phyloP scores from a whole-genome alignment of 2,113 vertebrate genomes.

The Setophaga kirtlandii region DNA sequence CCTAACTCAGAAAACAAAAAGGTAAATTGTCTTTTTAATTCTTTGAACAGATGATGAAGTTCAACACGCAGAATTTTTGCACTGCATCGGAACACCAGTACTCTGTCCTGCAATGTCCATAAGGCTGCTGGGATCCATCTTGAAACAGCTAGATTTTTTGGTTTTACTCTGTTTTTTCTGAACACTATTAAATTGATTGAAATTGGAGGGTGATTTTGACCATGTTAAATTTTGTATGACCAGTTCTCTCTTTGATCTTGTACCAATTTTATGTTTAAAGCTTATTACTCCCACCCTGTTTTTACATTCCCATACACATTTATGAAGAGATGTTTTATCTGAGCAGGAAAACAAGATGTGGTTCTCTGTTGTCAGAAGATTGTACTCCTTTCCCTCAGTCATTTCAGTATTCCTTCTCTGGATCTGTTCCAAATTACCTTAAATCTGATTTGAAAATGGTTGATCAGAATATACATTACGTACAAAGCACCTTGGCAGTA shows the following conservation, averaged over 20 bases:
- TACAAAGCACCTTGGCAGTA: background rate
- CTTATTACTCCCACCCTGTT: background rate
- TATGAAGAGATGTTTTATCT: background rate
- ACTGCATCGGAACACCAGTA: background rate
- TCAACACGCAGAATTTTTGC: background rate
- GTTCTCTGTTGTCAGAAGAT: background rate
- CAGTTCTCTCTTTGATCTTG: background rate
- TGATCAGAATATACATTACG: background rate
- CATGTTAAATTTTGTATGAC: background rate
- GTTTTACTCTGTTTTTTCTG: background rate
- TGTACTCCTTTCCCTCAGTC: background rate
- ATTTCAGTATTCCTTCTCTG: background rate
- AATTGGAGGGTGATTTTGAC: background rate
- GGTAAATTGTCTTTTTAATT: background rate
- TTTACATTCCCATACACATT: background rate
- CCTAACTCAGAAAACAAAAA: background rate
- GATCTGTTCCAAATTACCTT: background rate
- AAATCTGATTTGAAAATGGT: background rate
- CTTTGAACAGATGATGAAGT: background rate
- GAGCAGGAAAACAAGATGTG: background rate
- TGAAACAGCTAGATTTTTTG: background rate
- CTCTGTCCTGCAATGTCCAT: background rate
- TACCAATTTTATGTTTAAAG: background rate
- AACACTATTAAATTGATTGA: background rate
- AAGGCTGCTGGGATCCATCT: background rate